Evolutionary conservation across 2,888 invertebrate species (phyloP).

Genomic region (Morpho deidamia): DNA sequence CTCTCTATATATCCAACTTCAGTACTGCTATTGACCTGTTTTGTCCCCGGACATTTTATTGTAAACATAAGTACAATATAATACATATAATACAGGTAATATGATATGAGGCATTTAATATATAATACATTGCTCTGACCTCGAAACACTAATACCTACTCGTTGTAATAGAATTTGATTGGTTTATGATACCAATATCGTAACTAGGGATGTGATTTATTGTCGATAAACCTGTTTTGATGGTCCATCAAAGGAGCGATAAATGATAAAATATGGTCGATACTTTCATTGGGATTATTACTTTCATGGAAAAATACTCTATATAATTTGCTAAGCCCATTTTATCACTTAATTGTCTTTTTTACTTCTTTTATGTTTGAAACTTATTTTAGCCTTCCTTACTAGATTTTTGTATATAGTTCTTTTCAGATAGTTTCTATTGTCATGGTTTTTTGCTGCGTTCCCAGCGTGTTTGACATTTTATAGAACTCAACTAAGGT

Average conservation of each 20-base stretch:
- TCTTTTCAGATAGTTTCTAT: too few species aligned
- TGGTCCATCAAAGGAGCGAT: slow-evolving; percentile 22
- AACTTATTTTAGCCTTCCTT: too few species aligned
- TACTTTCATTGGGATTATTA: slow-evolving; percentile 16
- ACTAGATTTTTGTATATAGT: too few species aligned
- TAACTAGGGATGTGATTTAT: slow-evolving; percentile 26
- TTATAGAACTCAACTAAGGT: too few species aligned
- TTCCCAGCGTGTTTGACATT: too few species aligned
- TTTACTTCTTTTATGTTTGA: neutral
- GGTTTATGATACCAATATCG: slow-evolving; percentile 27
- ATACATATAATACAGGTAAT: slow-evolving; percentile 5
- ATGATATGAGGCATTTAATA: neutral
- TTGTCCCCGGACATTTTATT: too few species aligned
- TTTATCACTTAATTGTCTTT: neutral
- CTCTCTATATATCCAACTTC: too few species aligned
- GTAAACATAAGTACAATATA: neutral
- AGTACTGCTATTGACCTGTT: too few species aligned
- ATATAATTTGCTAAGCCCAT: slow-evolving; percentile 15
- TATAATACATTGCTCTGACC: slow-evolving; percentile 4
- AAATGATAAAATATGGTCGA: slow-evolving; percentile 16
- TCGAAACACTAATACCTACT: slow-evolving; percentile 19
- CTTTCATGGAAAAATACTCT: slow-evolving; percentile 5
- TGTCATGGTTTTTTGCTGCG: too few species aligned
- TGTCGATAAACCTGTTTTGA: slow-evolving; percentile 23
- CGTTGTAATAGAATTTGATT: slow-evolving; percentile 25